These are phyloP conservation scores for Lapara coniferarum DNA, from an alignment of 2,888 invertebrate species.

Conservation along the genomic window DNA sequence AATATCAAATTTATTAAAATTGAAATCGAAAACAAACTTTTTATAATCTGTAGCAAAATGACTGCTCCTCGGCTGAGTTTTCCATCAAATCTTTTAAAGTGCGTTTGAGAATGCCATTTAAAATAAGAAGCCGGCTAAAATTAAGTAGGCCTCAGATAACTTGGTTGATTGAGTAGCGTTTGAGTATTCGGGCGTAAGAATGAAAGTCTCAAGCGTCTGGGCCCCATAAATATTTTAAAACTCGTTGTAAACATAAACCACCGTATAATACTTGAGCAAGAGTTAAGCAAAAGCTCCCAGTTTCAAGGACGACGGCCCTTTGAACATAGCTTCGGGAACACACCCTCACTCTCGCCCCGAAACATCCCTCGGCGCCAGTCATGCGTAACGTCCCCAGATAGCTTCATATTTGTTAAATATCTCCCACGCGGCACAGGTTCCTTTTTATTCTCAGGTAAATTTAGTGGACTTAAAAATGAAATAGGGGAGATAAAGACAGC, in stretches of 20 bases:
- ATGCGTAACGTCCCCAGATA: constrained; percentile 3
- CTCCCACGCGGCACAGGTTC: not conserved
- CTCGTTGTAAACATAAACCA: not conserved
- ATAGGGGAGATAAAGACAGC: too few species aligned
- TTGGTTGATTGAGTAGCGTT: too few species aligned
- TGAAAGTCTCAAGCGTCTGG: too few species aligned
- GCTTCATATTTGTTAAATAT: constrained; percentile 16
- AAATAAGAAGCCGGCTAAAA: too few species aligned
- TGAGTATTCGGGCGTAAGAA: too few species aligned
- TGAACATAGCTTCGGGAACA: not conserved
- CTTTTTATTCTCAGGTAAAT: not conserved
- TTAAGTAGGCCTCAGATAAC: too few species aligned
- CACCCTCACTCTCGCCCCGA: constrained; percentile 4
- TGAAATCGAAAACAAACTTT: too few species aligned
- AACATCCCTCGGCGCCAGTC: not conserved
- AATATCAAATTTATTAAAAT: too few species aligned
- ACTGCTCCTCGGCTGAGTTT: too few species aligned
- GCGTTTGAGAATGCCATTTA: too few species aligned
- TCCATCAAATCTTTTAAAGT: too few species aligned
- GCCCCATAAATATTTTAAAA: not conserved
- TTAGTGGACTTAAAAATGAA: not conserved
- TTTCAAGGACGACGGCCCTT: constrained; percentile 12
- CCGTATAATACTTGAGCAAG: not conserved
- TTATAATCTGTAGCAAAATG: too few species aligned
- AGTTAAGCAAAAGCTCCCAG: constrained; percentile 6